These are phyloP conservation scores for Manacus vitellinus DNA, from an alignment of 2,113 vertebrate species.

Conservation along the genomic window DNA sequence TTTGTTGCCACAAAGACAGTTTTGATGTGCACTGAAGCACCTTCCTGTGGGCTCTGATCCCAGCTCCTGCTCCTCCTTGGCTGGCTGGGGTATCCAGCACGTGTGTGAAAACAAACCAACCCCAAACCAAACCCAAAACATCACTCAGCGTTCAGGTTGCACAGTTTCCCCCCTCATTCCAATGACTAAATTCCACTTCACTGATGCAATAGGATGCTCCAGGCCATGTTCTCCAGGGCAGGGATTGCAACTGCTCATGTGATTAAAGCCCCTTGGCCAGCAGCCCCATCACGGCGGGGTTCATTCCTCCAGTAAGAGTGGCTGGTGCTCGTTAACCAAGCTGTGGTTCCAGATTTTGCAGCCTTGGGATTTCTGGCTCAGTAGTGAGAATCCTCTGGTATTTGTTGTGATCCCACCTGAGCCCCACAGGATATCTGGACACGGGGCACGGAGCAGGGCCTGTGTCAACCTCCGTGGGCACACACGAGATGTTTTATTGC, in stretches of 20 bases:
- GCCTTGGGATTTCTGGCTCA: background rate
- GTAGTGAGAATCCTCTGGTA: background rate
- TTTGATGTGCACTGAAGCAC: background rate
- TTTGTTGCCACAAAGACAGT: background rate
- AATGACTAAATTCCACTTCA: background rate
- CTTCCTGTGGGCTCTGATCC: background rate
- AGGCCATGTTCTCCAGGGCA: background rate
- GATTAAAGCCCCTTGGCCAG: constrained; percentile 25
- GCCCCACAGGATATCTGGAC: background rate
- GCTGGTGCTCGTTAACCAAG: background rate
- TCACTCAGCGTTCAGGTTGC: background rate
- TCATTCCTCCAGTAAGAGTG: background rate
- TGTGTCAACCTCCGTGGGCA: background rate
- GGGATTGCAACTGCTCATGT: background rate
- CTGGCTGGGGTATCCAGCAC: background rate
- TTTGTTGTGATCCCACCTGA: constrained; percentile 10
- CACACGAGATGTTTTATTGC: background rate
- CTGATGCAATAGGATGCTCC: background rate
- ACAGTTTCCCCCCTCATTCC: background rate
- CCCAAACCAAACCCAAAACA: background rate
- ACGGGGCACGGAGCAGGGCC: background rate
- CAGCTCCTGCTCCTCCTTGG: background rate
- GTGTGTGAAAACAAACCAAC: accelerated
- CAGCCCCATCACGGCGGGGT: background rate
- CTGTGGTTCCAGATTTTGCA: background rate